Percentiles rank a stretch among this genome's conserved stretches.
phyloP scores from a whole-genome alignment of 1,140 invertebrate genomes.

The Drosophila lacertosa region DNA sequence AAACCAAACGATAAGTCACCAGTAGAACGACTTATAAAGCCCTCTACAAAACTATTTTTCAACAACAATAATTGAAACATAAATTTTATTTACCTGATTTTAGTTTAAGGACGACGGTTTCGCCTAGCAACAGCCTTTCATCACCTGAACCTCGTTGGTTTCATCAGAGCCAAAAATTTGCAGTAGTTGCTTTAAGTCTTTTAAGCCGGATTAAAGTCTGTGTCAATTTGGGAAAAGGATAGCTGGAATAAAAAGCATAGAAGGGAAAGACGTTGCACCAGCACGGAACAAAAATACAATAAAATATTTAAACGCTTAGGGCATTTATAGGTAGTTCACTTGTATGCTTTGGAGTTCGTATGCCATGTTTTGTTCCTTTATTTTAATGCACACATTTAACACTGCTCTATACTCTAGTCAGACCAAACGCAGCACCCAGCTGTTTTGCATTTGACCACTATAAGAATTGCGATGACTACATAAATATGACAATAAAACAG shows the following conservation, averaged over 20 bases:
- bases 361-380: conserved; percentile 8
- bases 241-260: conserved; percentile 11
- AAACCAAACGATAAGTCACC: background rate
- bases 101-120: conserved; percentile 4
- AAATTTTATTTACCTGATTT: conserved; percentile 40
- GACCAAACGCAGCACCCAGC: background rate
- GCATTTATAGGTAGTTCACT: conserved; percentile 46
- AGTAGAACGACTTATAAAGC: conserved; percentile 8
- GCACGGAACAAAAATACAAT: conserved; percentile 24
- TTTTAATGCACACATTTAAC: conserved; percentile 30
- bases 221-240: conserved; percentile 35
- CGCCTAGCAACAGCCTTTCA: conserved; percentile 6
- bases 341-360: conserved; percentile 33
- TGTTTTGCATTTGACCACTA: conserved; percentile 16
- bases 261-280: conserved; percentile 1
- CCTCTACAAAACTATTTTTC: conserved; percentile 42
- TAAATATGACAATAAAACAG: conserved; percentile 4
- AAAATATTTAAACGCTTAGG: conserved; percentile 32
- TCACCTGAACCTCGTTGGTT: conserved; percentile 12
- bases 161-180: conserved; percentile 9
- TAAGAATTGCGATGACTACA: conserved; percentile 7
- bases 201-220: conserved; percentile 42
- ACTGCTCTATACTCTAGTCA: conserved; percentile 15
- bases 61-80: conserved; percentile 41
- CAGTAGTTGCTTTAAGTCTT: conserved; percentile 37